Conservation (phyloP, 2,113 vertebrate genomes). For the Brienomyrus brachyistius region DNA sequence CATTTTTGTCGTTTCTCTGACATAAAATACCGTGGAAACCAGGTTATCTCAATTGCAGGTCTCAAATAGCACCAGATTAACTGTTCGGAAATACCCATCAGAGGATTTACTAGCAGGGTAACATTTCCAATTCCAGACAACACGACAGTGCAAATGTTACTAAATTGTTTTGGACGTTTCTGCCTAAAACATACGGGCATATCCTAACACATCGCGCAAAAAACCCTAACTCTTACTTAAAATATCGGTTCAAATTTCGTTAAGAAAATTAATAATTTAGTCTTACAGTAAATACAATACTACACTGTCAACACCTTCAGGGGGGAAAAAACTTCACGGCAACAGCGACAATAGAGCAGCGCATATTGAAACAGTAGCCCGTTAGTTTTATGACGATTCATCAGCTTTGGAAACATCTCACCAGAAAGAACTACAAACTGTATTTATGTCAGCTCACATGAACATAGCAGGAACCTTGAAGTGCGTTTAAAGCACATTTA, state of each 20-base stretch:
- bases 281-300: background rate
- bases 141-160: background rate
- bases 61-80: background rate
- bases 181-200: background rate
- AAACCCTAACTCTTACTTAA: background rate
- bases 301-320: background rate
- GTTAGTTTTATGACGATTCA: background rate
- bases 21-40: background rate
- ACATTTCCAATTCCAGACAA: background rate
- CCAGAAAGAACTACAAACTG: background rate
- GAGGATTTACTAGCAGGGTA: background rate
- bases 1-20: background rate
- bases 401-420: background rate
- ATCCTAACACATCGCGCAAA: background rate
- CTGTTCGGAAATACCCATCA: background rate
- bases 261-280: background rate
- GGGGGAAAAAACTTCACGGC: background rate
- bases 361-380: background rate
- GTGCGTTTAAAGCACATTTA: background rate
- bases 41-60: background rate
- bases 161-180: background rate
- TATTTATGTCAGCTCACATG: background rate
- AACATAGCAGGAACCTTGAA: background rate
- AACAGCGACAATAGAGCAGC: background rate
- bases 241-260: background rate